phyloP scores from a whole-genome alignment of 2,797 vertebrate genomes.

The Thaleichthys pacificus region DNA sequence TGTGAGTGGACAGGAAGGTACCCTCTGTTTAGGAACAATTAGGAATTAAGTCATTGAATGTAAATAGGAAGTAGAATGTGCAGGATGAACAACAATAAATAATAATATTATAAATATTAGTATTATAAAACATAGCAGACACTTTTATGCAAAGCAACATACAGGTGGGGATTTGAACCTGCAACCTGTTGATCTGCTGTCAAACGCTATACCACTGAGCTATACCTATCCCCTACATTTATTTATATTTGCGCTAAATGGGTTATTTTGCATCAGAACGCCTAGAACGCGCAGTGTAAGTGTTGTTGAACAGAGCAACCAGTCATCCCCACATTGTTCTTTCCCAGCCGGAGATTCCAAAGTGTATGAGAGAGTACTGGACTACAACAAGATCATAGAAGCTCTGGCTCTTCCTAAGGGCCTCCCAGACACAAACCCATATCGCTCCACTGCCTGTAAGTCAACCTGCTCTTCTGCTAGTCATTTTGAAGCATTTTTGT shows the following conservation, averaged over 20 bases:
- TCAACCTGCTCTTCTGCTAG: constrained; percentile 14
- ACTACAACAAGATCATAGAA: constrained; percentile 94
- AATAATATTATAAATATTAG: no score
- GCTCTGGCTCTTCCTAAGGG: constrained; percentile 86
- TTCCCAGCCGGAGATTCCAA: constrained; percentile 90
- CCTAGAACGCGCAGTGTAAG: not conserved
- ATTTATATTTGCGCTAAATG: not conserved
- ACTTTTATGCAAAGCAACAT: no score
- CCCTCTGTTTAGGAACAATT: no score
- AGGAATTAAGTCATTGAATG: not conserved
- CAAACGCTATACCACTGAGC: no score
- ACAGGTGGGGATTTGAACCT: no score
- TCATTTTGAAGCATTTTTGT: no score
- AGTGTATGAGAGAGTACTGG: constrained; percentile 90
- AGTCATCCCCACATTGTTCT: not conserved
- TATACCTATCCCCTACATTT: not conserved
- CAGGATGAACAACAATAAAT: not conserved
- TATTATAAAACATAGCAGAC: no score
- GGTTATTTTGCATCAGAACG: not conserved
- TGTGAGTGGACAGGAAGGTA: constrained; percentile 77
- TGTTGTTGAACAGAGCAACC: not conserved
- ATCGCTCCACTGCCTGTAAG: constrained; percentile 89
- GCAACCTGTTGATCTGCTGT: no score
- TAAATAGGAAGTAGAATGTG: not conserved
- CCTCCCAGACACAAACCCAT: constrained; percentile 93